Evolutionary conservation across 2,113 vertebrate genomes (phyloP).

Genomic region (Irena cyanogastra): DNA sequence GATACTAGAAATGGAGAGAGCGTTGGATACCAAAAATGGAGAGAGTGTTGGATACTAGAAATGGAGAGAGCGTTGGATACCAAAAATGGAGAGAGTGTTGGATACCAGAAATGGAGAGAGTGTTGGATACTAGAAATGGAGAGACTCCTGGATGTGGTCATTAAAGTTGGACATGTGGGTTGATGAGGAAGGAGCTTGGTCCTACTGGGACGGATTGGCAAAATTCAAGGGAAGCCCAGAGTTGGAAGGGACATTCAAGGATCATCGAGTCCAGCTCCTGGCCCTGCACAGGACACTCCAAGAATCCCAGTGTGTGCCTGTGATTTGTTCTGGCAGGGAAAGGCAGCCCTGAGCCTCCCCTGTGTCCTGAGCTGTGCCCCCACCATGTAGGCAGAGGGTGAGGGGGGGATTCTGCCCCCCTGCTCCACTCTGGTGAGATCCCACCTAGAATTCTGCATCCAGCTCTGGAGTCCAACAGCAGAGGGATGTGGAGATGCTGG

Average conservation of each 20-base stretch:
- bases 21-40: too few relatives aligned
- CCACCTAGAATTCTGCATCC: background rate
- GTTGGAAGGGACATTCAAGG: background rate
- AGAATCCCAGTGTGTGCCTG: background rate
- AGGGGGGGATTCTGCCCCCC: background rate
- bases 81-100: too few relatives aligned
- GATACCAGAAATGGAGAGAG: background rate
- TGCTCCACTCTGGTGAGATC: background rate
- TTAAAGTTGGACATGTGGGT: too few relatives aligned
- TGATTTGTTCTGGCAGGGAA: background rate
- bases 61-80: too few relatives aligned
- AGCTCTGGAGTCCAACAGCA: background rate
- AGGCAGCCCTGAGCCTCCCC: background rate
- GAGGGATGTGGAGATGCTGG: rapidly evolving
- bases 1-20: too few relatives aligned
- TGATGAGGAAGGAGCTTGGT: background rate
- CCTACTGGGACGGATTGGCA: background rate
- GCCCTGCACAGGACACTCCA: background rate
- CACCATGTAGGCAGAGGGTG: background rate
- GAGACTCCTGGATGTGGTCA: background rate
- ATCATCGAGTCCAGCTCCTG: background rate
- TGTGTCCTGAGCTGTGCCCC: background rate
- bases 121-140: background rate
- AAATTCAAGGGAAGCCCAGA: background rate
- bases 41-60: rapidly evolving